Percentiles rank a stretch among this genome's conserved stretches.
Conservation (phyloP, 2,797 vertebrate species). For the Limosa lapponica region DNA sequence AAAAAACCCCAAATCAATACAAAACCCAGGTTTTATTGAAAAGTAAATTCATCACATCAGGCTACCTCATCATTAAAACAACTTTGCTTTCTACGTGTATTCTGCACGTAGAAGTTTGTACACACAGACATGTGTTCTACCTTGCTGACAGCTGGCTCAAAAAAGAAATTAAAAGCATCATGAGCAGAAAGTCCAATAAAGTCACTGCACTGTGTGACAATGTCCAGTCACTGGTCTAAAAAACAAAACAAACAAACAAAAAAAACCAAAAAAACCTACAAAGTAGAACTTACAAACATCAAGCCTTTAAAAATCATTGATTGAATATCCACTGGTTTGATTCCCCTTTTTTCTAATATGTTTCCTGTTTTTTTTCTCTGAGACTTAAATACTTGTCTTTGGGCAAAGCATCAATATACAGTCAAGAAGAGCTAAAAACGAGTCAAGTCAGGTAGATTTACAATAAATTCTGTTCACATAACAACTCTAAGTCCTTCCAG, state of each 20-base stretch:
- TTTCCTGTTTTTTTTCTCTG: neutral
- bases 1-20: neutral
- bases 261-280: neutral
- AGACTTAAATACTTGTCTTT: neutral
- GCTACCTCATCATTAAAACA: neutral
- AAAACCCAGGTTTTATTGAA: neutral
- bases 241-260: neutral
- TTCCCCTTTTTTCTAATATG: neutral
- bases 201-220: too few relatives aligned
- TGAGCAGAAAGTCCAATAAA: neutral
- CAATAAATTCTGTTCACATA: neutral
- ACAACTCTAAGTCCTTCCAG: neutral
- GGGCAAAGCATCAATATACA: neutral
- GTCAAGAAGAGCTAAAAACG: neutral
- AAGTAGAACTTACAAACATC: neutral
- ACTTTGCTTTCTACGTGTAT: neutral
- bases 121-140: neutral
- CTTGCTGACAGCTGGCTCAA: neutral
- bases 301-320: neutral
- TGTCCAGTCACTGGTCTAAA: neutral
- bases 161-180: neutral
- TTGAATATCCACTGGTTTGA: neutral
- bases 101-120: neutral
- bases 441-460: neutral
- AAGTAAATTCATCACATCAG: neutral